Percentiles rank a stretch among this genome's conserved stretches.
These are phyloP conservation scores for Dryas iulia DNA, from an alignment of 1,140 invertebrate genomes.

Conservation along the genomic window DNA sequence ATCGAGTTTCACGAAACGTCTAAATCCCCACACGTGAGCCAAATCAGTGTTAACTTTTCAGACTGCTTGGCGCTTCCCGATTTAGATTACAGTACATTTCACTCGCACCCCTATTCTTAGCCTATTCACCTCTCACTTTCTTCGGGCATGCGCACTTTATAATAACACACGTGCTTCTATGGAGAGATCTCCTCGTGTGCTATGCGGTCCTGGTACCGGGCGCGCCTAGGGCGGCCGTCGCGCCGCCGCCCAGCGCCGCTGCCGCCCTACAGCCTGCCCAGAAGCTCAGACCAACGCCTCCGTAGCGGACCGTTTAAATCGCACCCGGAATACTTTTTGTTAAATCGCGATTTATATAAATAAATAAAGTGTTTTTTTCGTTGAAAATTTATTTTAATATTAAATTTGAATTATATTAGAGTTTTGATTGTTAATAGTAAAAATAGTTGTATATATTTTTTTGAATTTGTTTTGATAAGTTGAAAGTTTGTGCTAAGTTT, in stretches of 20 bases:
- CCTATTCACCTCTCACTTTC: slow-evolving; percentile 51
- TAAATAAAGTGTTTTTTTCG: neutral
- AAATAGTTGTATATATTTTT: slow-evolving; percentile 13
- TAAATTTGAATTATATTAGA: too few relatives aligned
- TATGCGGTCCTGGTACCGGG: slow-evolving; percentile 66
- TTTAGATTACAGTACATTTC: slow-evolving; percentile 53
- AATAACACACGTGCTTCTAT: slow-evolving; percentile 64
- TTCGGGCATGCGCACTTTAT: slow-evolving; percentile 64
- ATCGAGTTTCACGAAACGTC: neutral
- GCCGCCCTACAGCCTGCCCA: slow-evolving; percentile 66
- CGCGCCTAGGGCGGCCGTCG: slow-evolving; percentile 75
- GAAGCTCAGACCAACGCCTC: slow-evolving; percentile 63
- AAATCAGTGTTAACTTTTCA: slow-evolving; percentile 55
- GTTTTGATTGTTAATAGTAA: slow-evolving; percentile 16
- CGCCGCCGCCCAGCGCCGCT: slow-evolving; percentile 66
- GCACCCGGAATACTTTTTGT: slow-evolving; percentile 19
- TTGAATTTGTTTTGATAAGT: slow-evolving; percentile 32
- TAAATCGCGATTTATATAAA: slow-evolving; percentile 7
- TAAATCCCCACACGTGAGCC: neutral
- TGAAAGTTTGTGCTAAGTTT: slow-evolving; percentile 42
- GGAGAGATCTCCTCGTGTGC: slow-evolving; percentile 42
- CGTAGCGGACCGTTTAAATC: slow-evolving; percentile 60
- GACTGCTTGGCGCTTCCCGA: slow-evolving; percentile 74
- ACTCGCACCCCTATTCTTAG: slow-evolving; percentile 67
- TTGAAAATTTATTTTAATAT: too few relatives aligned